Percentiles rank a stretch among this genome's conserved stretches.
Evolutionary conservation across 2,888 invertebrate species (phyloP).

Genomic region (Volucella zonaria): DNA sequence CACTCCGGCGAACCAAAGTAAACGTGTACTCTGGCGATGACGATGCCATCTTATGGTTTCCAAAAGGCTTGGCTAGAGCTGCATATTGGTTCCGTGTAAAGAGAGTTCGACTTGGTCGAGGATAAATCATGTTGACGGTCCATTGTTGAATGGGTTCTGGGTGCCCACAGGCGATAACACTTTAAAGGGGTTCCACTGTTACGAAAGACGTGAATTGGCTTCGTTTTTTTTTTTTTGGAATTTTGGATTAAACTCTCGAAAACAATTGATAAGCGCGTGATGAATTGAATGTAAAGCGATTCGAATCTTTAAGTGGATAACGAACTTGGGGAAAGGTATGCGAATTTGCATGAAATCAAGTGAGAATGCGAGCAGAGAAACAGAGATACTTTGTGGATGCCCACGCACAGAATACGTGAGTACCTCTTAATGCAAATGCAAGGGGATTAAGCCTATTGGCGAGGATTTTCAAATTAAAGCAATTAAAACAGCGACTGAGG

Average conservation of each 20-base stretch:
- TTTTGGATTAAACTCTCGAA: constrained; percentile 44
- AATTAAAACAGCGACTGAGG: too few relatives aligned
- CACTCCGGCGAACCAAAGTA: constrained; percentile 31
- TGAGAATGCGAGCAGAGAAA: constrained; percentile 10
- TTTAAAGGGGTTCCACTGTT: constrained; percentile 34
- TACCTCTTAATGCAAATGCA: too few relatives aligned
- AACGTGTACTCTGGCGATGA: constrained; percentile 36
- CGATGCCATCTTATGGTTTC: constrained; percentile 20
- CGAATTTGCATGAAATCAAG: constrained; percentile 12
- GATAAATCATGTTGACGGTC: constrained; percentile 58
- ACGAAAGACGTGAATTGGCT: constrained; percentile 33
- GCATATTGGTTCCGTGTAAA: constrained; percentile 13
- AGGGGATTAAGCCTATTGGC: too few relatives aligned
- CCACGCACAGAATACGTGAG: not conserved
- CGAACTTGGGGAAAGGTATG: constrained; percentile 9
- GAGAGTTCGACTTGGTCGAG: constrained; percentile 42
- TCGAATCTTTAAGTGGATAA: constrained; percentile 21
- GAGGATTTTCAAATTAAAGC: too few relatives aligned
- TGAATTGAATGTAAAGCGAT: constrained; percentile 46
- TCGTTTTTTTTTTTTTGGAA: constrained; percentile 24
- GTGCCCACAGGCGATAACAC: constrained; percentile 44
- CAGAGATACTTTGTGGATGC: not conserved
- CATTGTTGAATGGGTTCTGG: constrained; percentile 30
- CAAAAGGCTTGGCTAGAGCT: constrained; percentile 51
- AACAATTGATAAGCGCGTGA: constrained; percentile 41